These are phyloP conservation scores for Yponomeuta cagnagella DNA, from an alignment of 2,888 invertebrate species.

Conservation along the genomic window DNA sequence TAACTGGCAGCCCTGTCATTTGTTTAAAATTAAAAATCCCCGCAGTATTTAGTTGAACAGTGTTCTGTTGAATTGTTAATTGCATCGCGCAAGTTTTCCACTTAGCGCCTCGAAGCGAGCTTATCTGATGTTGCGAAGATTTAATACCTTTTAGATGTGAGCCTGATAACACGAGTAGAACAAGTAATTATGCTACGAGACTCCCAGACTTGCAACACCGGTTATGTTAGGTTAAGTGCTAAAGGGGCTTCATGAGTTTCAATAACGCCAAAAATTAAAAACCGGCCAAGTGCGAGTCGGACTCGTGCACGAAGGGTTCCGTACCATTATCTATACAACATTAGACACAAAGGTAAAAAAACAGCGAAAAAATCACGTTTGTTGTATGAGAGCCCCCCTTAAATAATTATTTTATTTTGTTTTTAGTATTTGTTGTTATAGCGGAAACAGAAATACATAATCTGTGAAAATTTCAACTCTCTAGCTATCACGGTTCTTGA, in stretches of 20 bases:
- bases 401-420: no score
- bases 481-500: no score
- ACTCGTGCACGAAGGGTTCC: no score
- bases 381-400: no score
- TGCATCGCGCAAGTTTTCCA: conserved; percentile 60
- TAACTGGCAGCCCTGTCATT: not conserved
- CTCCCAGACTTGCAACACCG: not conserved
- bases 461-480: no score
- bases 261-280: no score
- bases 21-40: conserved; percentile 8
- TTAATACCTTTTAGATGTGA: conserved; percentile 46
- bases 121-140: conserved; percentile 52
- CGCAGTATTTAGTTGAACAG: conserved; percentile 26
- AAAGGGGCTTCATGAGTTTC: not conserved
- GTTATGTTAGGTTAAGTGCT: not conserved
- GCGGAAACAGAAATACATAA: no score
- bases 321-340: no score
- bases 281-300: no score
- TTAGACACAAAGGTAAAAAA: no score
- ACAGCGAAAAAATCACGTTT: no score
- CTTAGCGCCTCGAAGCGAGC: conserved; percentile 50
- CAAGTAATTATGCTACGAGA: not conserved
- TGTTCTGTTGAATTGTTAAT: conserved; percentile 61
- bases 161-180: conserved; percentile 27
- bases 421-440: no score